Evolutionary conservation across 1,140 invertebrate species (phyloP), one percentile per base, ranked within the genome.

Genomic region (Pseudomyrmex concolor): DNA sequence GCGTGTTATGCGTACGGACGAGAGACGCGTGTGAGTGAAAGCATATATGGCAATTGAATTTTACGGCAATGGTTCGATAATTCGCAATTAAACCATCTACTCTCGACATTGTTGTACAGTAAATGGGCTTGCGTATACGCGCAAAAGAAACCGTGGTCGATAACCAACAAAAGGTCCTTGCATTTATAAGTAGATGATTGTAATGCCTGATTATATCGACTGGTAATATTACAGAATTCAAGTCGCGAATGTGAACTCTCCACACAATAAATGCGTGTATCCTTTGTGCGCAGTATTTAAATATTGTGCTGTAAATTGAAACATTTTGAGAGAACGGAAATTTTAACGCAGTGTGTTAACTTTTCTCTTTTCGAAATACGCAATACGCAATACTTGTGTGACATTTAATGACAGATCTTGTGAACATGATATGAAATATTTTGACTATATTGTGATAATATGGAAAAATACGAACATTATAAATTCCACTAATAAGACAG

Each of bases 51-150:
- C 83, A 81, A 85, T 85, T 83, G 77, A 85, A 87, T 87, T 82
- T 83, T 48, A n/a, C n/a, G n/a, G 64, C 71, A 64, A 82, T 83
- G 76, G 70, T 57, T 72, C 85, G 62, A 86, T 86, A 84, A 86
- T 84, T 86, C 73, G 83, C 85, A 86, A 86, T 86, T 86, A 86
- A 84, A 82, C 74, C 68, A 80, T 55, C 68, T 81, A 84, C 64
- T 54, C 83, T 54, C 83, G 67, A 74, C 64, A 80, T 86, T 86
- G 73, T 78, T 73, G 55, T 60, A 57, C 66, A 68, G 22, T 78
- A 71, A 67, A 82, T 74, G 22, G 71, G 50, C 12, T 66, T 60
- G 62, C 71, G 25, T 34, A 60, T 34, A 70, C 25, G 60, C 51
- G 50, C 68, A 60, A 82, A 84, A 84, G 67, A 82, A 77, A 64